Evolutionary conservation across 2,888 invertebrate genomes (phyloP), one percentile per base, ranked within the genome.

Genomic region (Steinernema hermaphroditum): DNA sequence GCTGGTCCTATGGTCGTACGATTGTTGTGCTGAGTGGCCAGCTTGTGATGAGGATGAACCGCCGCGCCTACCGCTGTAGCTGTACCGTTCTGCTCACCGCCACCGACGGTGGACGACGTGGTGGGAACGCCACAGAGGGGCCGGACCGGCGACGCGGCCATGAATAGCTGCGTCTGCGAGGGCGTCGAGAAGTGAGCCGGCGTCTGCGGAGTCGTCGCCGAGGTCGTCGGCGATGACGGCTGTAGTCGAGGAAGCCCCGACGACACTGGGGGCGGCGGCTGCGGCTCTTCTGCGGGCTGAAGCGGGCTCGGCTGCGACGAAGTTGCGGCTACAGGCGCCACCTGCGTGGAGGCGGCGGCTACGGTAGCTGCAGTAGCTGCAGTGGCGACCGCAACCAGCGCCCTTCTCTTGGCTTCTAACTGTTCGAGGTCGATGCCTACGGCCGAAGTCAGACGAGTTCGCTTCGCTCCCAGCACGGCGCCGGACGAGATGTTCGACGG

Each of bases 101-200:
- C 54, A 24, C 54, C 54, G 54, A 27, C 19, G 22, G 24, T 22
- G n/a, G 54, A 19, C 37, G 50, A 27, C 24, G 69, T 44, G 12
- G 69, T 69, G 69, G 41, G 19, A 9, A 54, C 54, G 4, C 44
- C 54, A 16, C 32, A n/a, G 24, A 57, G n/a, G 57, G 71, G 41
- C 71, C 27, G 16, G 16, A 71, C 41, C 71, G 57, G 71, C 29
- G 71, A 71, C 57, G 54, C 22, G 19, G 71, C 71, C 71, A 71
- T 71, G 54, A 54, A 54, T 16, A 54, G 27, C 54, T 54, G 54
- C 19, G 22, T 8, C 54, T 54, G 54, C 16, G 16, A 19, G 24
- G 54, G 12, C 54, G 54, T 54, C 54, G 54, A 54, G 27, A 54
- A 54, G n/a, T 54, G 54, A 24, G 24, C 54, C 54, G 27, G 27